Base-by-base conservation (phyloP, 2,888 invertebrate species). In the Caenorhabditis uteleia region DNA sequence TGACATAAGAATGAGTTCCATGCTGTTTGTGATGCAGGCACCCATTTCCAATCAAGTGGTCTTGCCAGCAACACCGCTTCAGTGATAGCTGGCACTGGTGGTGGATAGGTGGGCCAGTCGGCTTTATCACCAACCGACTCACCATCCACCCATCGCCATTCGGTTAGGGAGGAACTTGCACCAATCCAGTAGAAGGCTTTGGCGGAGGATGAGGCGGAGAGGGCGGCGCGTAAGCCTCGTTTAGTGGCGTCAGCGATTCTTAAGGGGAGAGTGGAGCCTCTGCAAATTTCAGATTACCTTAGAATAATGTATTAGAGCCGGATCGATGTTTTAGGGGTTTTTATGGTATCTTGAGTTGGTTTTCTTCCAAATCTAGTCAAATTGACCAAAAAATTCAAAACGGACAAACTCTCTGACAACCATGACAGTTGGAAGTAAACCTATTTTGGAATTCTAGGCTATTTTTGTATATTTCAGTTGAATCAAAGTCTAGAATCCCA, bases 141-240 rank as follows among this genome's bases (percentile, higher is more conserved):
- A 2, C 75, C 75, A 21, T 75, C 75, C 2, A 68, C 73, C 68
- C 73, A 75, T 26, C 71, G 47, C 75, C 75, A 75, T 39, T 73
- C 70, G 31, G 62, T 67, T 34, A 59, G 34, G 6, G 68, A 68
- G 3, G 73, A 70, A 6, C 70, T 59, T 5, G 68, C 67, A 50
- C 75, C 78, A 8, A 78, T 78, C 78, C 78, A 78, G 60, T 73
- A 78, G 59, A 77, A 78, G 7, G 73, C 64, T 34, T 74, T 68
- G 16, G 61, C 58, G 0, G 62, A 55, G 1, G 61, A 48, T 2
- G 67, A 53, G 2, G 67, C 53, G 1, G 68, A 53, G 4, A 78
- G 59, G 0, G 77, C 60, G 0, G 77, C 45, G 21, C 65, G 62
- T 0, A 73, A 57, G 10, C 73, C 73, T 21, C 59, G 38, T 31